Evolutionary conservation across 1,140 invertebrate species (phyloP), one percentile per base, ranked within the genome.

Genomic region (Dendroctonus ponderosae): DNA sequence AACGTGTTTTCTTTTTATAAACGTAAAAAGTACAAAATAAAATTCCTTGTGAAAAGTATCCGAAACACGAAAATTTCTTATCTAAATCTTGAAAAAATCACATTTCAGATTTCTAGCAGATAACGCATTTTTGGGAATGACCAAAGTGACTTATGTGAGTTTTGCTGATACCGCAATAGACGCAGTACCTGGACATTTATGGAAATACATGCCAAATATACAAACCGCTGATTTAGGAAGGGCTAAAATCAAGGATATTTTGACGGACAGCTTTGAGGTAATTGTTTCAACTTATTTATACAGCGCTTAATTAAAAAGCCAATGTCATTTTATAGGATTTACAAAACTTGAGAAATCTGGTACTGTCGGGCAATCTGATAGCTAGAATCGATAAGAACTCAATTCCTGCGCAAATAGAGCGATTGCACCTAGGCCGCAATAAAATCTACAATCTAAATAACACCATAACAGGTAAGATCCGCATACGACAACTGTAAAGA

Each of bases 371-470:
- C 61, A 92, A 92, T 74, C 82, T 84, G 61, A 86, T 93, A 67
- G 65, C 72, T 37, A 61, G 69, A 49, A 72, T 78, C 50, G 75
- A 78, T 42, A 62, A 62, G n/a, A 70, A 74, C 41, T 67, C 75
- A 11, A 72, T 78, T 46, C 76, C 77, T 7, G 87, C 88, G 0
- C 82, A 83, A 14, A 82, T 85, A 3, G 72, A 91, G 42, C 82
- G 85, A 37, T 85, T 92, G 5, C 89, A 91, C 72, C 77, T 93
- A 38, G 89, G 87, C 0, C 81, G 86, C 4, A 93, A 93, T 78
- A 83, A 85, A 65, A 77, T 93, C 11, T 83, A 80, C 49, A 83
- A 83, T 65, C 78, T 93, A n/a, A 92, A 92, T 72, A 86, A 87
- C 9, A 89, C 89, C 0, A 75, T 92, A 11, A 82, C 85, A 62